Conservation (phyloP, 2,797 vertebrate genomes). For the Danio jaintianensis region DNA sequence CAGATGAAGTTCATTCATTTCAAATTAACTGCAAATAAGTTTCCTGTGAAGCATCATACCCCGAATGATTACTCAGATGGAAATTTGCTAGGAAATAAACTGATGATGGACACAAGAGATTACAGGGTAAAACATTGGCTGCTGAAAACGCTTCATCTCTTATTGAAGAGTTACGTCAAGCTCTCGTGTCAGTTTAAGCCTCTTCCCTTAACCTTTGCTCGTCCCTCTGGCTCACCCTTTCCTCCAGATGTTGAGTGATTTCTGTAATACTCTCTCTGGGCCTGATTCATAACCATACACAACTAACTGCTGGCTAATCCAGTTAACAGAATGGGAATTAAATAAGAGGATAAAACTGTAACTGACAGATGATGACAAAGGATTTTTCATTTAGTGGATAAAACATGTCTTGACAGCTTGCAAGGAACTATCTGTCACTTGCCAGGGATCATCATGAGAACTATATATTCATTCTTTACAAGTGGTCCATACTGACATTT, state of each 20-base stretch:
- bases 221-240: not conserved
- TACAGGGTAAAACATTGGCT: constrained; percentile 24
- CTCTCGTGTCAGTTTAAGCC: constrained; percentile 38
- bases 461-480: too few relatives aligned
- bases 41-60: not conserved
- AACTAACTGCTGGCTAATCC: constrained; percentile 20
- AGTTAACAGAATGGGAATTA: constrained; percentile 23
- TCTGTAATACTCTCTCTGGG: constrained; percentile 39
- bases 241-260: constrained; percentile 50
- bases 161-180: constrained; percentile 40
- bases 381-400: not conserved
- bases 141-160: not conserved
- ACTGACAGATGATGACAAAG: not conserved
- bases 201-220: constrained; percentile 19
- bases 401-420: not conserved
- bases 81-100: constrained; percentile 1
- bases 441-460: too few relatives aligned
- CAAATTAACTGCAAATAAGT: not conserved
- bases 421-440: not conserved
- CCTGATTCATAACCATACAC: constrained; percentile 20
- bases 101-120: constrained; percentile 20
- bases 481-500: too few relatives aligned
- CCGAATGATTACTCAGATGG: not conserved
- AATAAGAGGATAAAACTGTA: constrained; percentile 23
- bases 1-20: constrained; percentile 28